Evolutionary conservation across 2,888 invertebrate genomes (phyloP), one percentile per base, ranked within the genome.

Genomic region (Antitype chi): DNA sequence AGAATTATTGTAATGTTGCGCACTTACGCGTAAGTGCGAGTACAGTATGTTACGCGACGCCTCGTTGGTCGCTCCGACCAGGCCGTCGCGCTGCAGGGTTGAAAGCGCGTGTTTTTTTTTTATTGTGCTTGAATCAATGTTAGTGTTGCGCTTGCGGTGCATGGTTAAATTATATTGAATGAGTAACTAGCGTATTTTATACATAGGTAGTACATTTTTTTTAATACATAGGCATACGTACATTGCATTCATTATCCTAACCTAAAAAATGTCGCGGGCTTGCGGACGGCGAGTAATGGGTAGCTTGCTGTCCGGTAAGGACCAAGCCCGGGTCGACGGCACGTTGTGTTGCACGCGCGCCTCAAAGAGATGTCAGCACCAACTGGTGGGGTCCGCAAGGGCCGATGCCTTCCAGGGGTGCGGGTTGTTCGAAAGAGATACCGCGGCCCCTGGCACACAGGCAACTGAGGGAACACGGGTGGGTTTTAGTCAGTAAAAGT

Each of bases 1-100:
- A 82, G 81, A 86, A 79, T 88, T 88, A 88, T 88, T 87, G 81
- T 88, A 83, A 88, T 86, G 80, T 88, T 76, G 81, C 76, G 82
- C 82, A 84, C 82, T 88, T 88, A 87, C 70, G 81, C 78, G 69
- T 78, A 86, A 83, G 85, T 82, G 49, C 68, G 76, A 82, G 77
- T 87, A 79, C 82, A 87, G 79, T 82, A 80, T 83, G 85, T 82
- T 81, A 80, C 74, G 70, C 52, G 62, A 78, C 62, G 88, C 82
- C 57, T 75, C 74, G 87, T 74, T 85, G 85, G 81, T 63, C 76
- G 66, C 69, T 15, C 64, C 66, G 74, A 74, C 78, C 69, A 63
- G 55, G 80, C 63, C 55, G 74, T 43, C 60, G 76, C 75, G 71
- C 70, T 76, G 53, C 55, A 63, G 66, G 82, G 76, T 78, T 75